These are phyloP conservation scores for Mormyrus proboscirostris DNA, from an alignment of 2,797 vertebrate genomes.

Conservation along the genomic window DNA sequence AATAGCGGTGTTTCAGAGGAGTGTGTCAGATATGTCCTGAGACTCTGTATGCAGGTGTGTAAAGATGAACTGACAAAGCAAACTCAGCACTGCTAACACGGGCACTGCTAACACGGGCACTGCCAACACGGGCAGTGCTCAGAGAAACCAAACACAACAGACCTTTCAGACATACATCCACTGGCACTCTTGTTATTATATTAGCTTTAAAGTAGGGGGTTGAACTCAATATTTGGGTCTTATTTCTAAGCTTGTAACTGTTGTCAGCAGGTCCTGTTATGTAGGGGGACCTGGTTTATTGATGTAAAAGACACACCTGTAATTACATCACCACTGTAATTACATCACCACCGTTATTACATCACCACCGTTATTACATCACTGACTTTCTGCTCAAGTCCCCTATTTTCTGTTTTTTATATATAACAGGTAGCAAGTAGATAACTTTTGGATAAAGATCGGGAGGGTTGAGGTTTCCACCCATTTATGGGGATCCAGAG, in stretches of 20 bases:
- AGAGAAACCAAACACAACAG: background rate
- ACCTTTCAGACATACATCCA: background rate
- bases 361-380: background rate
- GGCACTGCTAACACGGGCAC: background rate
- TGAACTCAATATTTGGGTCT: background rate
- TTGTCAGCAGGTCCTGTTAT: background rate
- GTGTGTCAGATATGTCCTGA: background rate
- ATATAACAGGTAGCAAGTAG: background rate
- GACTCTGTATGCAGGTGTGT: background rate
- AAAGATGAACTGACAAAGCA: background rate
- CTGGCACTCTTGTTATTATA: background rate
- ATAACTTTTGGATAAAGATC: background rate
- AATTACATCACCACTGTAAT: background rate
- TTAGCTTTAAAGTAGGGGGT: background rate
- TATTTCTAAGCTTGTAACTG: background rate
- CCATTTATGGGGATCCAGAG: background rate
- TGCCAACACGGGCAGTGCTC: background rate
- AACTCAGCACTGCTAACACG: background rate
- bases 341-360: too few relatives aligned
- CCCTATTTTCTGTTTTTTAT: background rate
- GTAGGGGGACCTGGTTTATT: background rate
- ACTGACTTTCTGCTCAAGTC: background rate
- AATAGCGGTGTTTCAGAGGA: background rate
- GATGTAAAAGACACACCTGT: background rate
- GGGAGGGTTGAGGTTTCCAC: background rate